Percentiles rank a stretch among this genome's conserved stretches.
phyloP scores from a whole-genome alignment of 2,888 invertebrate genomes.

The Cyclophora punctaria region DNA sequence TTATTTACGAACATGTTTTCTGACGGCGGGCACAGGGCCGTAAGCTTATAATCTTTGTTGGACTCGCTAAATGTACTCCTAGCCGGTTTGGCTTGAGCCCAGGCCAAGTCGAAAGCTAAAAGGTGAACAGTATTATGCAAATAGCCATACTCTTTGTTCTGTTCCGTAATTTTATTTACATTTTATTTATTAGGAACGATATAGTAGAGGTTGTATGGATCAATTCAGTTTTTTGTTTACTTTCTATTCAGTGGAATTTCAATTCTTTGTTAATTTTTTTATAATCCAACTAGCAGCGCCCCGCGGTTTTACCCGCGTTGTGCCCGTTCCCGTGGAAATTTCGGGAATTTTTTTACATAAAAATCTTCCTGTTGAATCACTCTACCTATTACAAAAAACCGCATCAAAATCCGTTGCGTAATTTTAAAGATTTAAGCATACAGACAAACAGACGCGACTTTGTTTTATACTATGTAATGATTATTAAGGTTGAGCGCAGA shows the following conservation, averaged over 20 bases:
- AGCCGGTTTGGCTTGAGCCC: slow-evolving; percentile 64
- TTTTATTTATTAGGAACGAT: slow-evolving; percentile 64
- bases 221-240: slow-evolving; percentile 38
- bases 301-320: no score
- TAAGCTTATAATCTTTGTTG: slow-evolving; percentile 62
- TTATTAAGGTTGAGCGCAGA: no score
- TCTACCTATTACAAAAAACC: no score
- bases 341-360: no score
- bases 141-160: slow-evolving; percentile 68
- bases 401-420: no score
- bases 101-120: slow-evolving; percentile 56
- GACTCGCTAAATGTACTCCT: slow-evolving; percentile 42
- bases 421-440: no score
- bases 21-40: slow-evolving; percentile 26
- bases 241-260: slow-evolving; percentile 35
- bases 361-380: no score
- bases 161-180: slow-evolving; percentile 57
- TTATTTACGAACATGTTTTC: slow-evolving; percentile 16
- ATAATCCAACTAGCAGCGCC: no score
- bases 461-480: no score
- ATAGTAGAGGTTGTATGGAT: slow-evolving; percentile 42
- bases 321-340: no score
- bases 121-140: slow-evolving; percentile 71
- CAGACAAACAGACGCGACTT: no score
- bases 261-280: neutral